A percentile compares a stretch with the other conserved stretches of the same genome.
Conservation (phyloP, 2,113 vertebrate genomes). For the Coryphaenoides rupestris region DNA sequence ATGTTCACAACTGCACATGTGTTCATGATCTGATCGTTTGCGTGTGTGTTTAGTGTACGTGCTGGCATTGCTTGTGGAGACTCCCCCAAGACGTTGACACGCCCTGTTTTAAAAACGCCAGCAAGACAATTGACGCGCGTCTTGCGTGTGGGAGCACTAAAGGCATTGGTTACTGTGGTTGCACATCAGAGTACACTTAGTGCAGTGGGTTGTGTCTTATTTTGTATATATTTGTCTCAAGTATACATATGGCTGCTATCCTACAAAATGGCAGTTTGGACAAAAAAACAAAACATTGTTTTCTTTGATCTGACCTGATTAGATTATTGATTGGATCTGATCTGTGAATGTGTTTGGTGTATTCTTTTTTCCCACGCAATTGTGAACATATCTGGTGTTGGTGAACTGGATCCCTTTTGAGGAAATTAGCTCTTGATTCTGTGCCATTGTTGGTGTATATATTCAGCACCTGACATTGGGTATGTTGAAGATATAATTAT, state of each 20-base stretch:
- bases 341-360: conserved; percentile 9
- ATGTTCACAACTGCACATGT: conserved; percentile 36
- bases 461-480: conserved; percentile 56
- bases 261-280: conserved; percentile 75
- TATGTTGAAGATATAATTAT: neutral
- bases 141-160: conserved; percentile 20
- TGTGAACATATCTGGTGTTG: conserved; percentile 35
- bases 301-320: conserved; percentile 18
- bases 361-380: conserved; percentile 14
- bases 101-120: too few relatives aligned
- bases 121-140: conserved; percentile 19
- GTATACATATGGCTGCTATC: conserved; percentile 76
- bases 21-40: conserved; percentile 28
- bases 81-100: too few relatives aligned
- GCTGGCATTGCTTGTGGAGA: conserved; percentile 36
- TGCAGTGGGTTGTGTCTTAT: conserved; percentile 43
- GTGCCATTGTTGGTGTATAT: conserved; percentile 33
- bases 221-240: conserved; percentile 42
- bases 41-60: conserved; percentile 47
- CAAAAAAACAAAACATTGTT: conserved; percentile 9
- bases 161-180: conserved; percentile 43
- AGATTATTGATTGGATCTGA: conserved; percentile 13
- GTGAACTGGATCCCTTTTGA: neutral
- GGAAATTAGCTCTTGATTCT: conserved; percentile 15
- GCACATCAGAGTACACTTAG: conserved; percentile 47